phyloP scores from a whole-genome alignment of 2,888 invertebrate genomes.

The Hedychridium roseum region DNA sequence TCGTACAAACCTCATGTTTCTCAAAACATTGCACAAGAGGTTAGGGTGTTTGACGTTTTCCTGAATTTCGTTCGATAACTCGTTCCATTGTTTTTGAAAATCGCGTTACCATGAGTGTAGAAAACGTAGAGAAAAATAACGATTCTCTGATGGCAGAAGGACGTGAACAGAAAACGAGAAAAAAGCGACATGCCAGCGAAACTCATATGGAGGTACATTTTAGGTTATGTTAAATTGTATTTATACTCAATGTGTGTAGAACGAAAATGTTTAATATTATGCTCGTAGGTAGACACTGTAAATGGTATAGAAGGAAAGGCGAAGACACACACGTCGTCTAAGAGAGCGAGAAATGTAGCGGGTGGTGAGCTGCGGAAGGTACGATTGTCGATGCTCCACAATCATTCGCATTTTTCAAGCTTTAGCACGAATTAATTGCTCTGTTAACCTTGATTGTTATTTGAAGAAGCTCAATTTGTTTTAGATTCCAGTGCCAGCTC shows the following conservation, averaged over 20 bases:
- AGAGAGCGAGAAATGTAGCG: conserved; percentile 45
- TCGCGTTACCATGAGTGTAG: not conserved
- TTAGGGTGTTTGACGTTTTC: too few relatives aligned
- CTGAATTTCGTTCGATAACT: too few relatives aligned
- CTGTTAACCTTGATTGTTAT: not conserved
- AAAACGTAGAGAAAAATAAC: conserved; percentile 5
- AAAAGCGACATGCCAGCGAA: conserved; percentile 23
- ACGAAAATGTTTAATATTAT: not conserved
- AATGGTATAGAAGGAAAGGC: conserved; percentile 71
- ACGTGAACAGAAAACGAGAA: conserved; percentile 6
- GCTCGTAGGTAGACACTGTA: conserved; percentile 69
- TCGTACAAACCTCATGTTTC: too few relatives aligned
- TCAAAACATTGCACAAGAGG: too few relatives aligned
- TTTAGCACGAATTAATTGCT: not conserved
- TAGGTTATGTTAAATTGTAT: conserved; percentile 14
- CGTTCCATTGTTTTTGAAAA: too few relatives aligned
- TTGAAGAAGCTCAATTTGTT: conserved; percentile 8
- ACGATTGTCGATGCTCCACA: too few relatives aligned
- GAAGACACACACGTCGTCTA: conserved; percentile 58
- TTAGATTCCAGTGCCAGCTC: conserved; percentile 84
- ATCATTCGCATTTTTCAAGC: too few relatives aligned
- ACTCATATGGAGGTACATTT: conserved; percentile 28
- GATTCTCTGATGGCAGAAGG: conserved; percentile 4
- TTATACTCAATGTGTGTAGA: not conserved
- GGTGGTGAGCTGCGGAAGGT: conserved; percentile 54